These are phyloP conservation scores for Tauraco erythrolophus DNA, from an alignment of 2,113 vertebrate genomes.

Conservation along the genomic window DNA sequence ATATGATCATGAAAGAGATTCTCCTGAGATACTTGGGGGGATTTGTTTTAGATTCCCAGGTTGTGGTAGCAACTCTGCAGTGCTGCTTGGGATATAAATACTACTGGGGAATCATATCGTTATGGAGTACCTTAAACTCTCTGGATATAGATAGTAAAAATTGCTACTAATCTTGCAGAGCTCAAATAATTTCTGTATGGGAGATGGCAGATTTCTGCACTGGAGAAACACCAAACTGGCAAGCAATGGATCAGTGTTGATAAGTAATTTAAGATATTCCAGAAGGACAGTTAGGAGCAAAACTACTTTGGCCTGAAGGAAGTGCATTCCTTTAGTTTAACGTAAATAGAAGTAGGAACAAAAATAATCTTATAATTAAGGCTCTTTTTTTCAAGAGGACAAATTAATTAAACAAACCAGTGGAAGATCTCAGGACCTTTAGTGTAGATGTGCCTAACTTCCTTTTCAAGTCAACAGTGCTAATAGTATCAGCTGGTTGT, in stretches of 20 bases:
- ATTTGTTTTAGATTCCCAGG: background rate
- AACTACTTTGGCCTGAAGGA: background rate
- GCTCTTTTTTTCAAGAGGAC: background rate
- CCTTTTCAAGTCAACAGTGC: background rate
- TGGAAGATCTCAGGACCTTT: background rate
- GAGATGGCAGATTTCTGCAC: background rate
- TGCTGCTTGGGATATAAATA: background rate
- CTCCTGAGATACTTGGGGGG: background rate
- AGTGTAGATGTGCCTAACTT: background rate
- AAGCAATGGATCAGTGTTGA: background rate
- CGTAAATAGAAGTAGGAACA: background rate
- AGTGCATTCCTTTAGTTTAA: background rate
- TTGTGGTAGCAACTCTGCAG: background rate
- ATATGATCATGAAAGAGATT: background rate
- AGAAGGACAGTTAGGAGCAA: background rate
- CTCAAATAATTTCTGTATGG: background rate
- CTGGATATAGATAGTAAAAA: background rate
- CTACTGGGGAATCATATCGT: background rate
- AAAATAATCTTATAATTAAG: background rate
- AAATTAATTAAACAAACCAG: background rate
- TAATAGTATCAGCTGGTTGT: background rate
- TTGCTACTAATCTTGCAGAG: background rate
- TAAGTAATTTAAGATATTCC: background rate
- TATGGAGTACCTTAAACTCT: background rate
- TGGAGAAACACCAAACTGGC: background rate